These are phyloP conservation scores for Saxicola maurus DNA, from an alignment of 2,797 vertebrate genomes.

Conservation along the genomic window DNA sequence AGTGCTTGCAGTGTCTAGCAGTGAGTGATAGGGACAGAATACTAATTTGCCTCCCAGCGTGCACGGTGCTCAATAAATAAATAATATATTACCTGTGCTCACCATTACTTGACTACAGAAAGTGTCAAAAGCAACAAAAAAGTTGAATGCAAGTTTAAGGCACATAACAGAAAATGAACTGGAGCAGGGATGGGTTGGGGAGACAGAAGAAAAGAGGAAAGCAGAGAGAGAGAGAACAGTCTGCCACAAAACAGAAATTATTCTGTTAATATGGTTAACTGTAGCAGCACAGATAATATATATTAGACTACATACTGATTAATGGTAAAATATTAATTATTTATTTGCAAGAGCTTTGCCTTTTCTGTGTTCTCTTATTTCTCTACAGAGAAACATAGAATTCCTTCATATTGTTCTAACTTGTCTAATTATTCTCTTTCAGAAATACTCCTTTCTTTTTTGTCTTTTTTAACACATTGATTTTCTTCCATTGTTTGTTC, in stretches of 20 bases:
- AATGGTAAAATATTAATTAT: background rate
- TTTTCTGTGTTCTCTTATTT: background rate
- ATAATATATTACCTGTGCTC: conserved; percentile 62
- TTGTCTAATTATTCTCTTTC: background rate
- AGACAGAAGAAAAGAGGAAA: background rate
- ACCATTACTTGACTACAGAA: conserved; percentile 47
- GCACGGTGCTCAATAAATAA: conserved; percentile 63
- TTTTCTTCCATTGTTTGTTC: background rate
- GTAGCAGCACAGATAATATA: background rate
- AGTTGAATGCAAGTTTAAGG: background rate
- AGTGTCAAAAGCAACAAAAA: conserved; percentile 22
- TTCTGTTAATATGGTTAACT: background rate
- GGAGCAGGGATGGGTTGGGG: background rate
- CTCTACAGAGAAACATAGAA: background rate
- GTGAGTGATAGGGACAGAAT: conserved; percentile 61
- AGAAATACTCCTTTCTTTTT: background rate
- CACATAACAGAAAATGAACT: background rate
- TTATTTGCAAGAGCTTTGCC: background rate
- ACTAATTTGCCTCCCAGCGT: conserved; percentile 63
- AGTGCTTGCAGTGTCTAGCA: conserved; percentile 60
- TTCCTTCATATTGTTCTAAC: background rate
- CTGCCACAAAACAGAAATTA: background rate
- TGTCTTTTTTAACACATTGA: background rate
- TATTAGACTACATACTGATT: background rate
- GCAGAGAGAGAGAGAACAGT: background rate